Evolutionary conservation across 2,113 vertebrate genomes (phyloP), one percentile per base, ranked within the genome.

Genomic region (Xenotilapia flavipinnis): DNA sequence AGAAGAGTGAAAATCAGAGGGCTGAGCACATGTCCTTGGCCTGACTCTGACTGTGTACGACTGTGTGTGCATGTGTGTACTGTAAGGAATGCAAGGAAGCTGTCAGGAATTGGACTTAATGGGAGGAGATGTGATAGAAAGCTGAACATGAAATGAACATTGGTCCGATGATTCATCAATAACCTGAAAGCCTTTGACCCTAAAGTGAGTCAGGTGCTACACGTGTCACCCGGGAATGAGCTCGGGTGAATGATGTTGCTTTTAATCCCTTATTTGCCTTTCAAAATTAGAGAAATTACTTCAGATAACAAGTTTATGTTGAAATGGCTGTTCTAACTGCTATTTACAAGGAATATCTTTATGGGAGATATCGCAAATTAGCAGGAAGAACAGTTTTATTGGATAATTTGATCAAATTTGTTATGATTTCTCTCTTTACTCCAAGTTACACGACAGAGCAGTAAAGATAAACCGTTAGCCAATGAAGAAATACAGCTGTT

Each of bases 31-130:
- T 54, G 13, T 47, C 33, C 60, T 47, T 23, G 23, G 31, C 28
- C 54, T 79, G 45, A 70, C 31, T 77, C 70, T 70, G 83, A 65
- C 7, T 86, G 81, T 55, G 49, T 79, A n/a, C n/a, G 36, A 62
- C n/a, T 81, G 77, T 26, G 40, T 40, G 53, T 53, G 13, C 77
- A 5, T 21, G 42, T 62, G 60, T 51, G 40, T 54, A 36, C 31
- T 28, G 11, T 82, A 42, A 80, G 79, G 53, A 86, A 77, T 89
- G 54, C 56, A 87, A 94, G 88, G 90, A 93, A 93, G 80, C 89
- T 53, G 19, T 84, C 60, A 82, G 79, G 80, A 86, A 40, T 81
- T 36, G 26, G 80, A 85, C 23, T 55, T 75, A 51, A 83, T 38
- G 56, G 86, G 14, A 68, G 80, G 82, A 88, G 56, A 80, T 54